Evolutionary conservation across 2,888 invertebrate species (phyloP).

Genomic region (Gandaritis pyraliata): DNA sequence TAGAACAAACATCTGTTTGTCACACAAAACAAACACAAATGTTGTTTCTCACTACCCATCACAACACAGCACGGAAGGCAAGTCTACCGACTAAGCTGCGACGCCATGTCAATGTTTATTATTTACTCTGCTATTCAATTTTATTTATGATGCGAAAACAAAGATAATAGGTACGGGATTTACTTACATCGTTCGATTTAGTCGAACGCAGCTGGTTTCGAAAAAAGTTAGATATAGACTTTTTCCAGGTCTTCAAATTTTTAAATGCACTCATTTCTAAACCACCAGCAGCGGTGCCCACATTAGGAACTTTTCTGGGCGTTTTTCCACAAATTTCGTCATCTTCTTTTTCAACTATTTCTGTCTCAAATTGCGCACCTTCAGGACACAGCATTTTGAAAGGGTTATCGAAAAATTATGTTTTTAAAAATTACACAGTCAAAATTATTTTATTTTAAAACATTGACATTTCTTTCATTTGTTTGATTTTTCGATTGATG

Average conservation of each 20-base stretch:
- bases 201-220: constrained; percentile 73
- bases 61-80: no score
- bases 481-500: constrained; percentile 13
- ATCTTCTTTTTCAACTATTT: constrained; percentile 57
- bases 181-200: constrained; percentile 75
- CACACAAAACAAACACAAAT: no score
- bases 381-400: constrained; percentile 73
- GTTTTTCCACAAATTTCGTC: constrained; percentile 55
- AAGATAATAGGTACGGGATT: not conserved
- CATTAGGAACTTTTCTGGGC: constrained; percentile 57
- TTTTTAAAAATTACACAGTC: constrained; percentile 47
- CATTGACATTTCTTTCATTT: constrained; percentile 41
- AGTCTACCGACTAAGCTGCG: no score
- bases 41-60: no score
- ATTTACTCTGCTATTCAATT: no score
- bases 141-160: no score
- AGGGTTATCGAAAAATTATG: constrained; percentile 60
- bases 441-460: constrained; percentile 41
- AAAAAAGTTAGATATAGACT: constrained; percentile 76
- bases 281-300: constrained; percentile 58
- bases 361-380: constrained; percentile 62
- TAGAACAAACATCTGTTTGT: no score
- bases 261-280: constrained; percentile 68
- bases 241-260: constrained; percentile 76
- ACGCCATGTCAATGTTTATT: no score